Conservation (phyloP, 2,113 vertebrate species). For the Campylomormyrus numenius region DNA sequence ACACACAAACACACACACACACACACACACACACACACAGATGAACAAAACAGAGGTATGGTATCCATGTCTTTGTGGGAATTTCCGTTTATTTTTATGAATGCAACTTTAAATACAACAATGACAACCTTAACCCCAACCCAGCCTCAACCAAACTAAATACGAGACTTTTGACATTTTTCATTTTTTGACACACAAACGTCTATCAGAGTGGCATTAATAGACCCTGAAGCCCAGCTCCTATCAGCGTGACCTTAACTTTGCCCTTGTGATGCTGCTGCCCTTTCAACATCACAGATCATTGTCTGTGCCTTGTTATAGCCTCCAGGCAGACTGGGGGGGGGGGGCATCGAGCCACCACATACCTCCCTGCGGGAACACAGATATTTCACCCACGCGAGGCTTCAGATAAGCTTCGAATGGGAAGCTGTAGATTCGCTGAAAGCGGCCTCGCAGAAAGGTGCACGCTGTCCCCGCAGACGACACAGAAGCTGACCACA, state of each 20-base stretch:
- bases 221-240: neutral
- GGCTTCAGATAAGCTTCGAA: neutral
- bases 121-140: no score
- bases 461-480: neutral
- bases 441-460: neutral
- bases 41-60: no score
- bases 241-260: neutral
- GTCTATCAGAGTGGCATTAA: neutral
- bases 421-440: neutral
- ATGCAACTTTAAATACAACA: no score
- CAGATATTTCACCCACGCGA: neutral
- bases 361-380: neutral
- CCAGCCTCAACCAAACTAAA: no score
- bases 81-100: no score
- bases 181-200: neutral
- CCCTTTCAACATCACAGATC: neutral
- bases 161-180: no score
- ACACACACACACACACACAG: no score
- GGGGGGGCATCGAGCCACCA: neutral
- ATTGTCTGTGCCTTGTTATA: neutral
- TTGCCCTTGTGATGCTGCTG: neutral
- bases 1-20: no score
- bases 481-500: neutral
- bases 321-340: neutral
- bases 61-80: no score